These are phyloP conservation scores for Halesus radiatus DNA, from an alignment of 1,140 invertebrate species.

Conservation along the genomic window DNA sequence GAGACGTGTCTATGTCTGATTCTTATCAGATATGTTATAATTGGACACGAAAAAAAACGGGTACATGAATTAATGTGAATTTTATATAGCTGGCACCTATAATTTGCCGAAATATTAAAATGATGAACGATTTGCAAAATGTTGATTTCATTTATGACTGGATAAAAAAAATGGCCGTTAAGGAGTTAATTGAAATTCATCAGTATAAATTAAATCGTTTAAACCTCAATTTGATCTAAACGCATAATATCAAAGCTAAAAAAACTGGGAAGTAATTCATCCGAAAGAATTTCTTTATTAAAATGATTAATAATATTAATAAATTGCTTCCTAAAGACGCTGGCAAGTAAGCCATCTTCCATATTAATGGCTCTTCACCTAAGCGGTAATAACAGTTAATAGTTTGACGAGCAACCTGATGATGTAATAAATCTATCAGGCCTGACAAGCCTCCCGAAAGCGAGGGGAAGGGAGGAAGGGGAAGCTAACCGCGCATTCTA, in stretches of 20 bases:
- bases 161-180: too few species aligned
- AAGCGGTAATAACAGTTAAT: slow-evolving; percentile 49
- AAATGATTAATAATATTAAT: slow-evolving; percentile 1
- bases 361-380: slow-evolving; percentile 44
- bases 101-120: too few species aligned
- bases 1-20: too few species aligned
- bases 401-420: slow-evolving; percentile 52
- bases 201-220: too few species aligned
- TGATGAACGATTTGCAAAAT: too few species aligned
- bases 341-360: slow-evolving; percentile 16
- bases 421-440: slow-evolving; percentile 54
- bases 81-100: too few species aligned
- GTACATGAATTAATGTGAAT: too few species aligned
- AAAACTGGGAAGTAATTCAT: slow-evolving; percentile 6
- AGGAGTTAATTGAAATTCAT: too few species aligned
- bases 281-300: slow-evolving; percentile 4
- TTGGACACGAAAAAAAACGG: too few species aligned
- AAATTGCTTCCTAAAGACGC: slow-evolving; percentile 19
- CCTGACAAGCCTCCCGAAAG: slow-evolving; percentile 21
- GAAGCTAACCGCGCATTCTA: slow-evolving; percentile 32
- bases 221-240: slow-evolving; percentile 1
- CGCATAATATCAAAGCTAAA: not conserved
- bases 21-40: too few species aligned
- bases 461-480: not conserved
- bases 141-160: too few species aligned